Evolutionary conservation across 2,113 vertebrate genomes (phyloP), one percentile per base, ranked within the genome.

Genomic region (Brachypteracias leptosomus): DNA sequence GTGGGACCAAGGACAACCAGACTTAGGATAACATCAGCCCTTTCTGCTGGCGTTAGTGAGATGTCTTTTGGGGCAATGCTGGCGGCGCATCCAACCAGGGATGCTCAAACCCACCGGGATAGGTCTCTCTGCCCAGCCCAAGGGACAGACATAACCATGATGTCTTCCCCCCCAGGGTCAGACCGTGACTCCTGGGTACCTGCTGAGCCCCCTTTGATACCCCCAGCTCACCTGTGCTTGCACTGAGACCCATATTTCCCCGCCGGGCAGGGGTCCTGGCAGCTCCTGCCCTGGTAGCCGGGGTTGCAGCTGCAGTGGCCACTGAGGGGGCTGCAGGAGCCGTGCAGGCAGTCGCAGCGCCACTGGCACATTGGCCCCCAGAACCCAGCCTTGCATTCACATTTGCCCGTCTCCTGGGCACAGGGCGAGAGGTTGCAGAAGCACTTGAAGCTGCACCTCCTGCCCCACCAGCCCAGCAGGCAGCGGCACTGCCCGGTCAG

Each of bases 191-290:
- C 20, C 13, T 3, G 4, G 28, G 16, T 66, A 29, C 63, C 35
- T 1, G 0, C 52, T 4, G 16, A 12, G 46, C 7, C 35, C 21
- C 17, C 13, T 3, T 24, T 0, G 5, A 49, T 40, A 17, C 10
- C 24, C 52, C 68, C 40, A 17, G 8, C 98, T 96, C 61, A 99
- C 99, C 98, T 98, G 81, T 95, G 85, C 40, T 36, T 46, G 31
- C 99, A 99, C 6, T 98, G 98, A 1, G 73, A 81, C 11, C 99
- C 99, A 0, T 98, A 99, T 59, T 44, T 96, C 47, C 99, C 99
- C 0, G 96, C 61, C 0, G 91, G 92, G 91, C 99, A 99, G 44
- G 94, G 94, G 1, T 98, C 97, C 55, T 96, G 96, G 83, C 99
- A 99, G 94, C 51, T 97, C 26, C 28, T 31, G 7, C 98, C 98